Conservation (phyloP, 2,888 invertebrate genomes). For the Drosophila anomalata region DNA sequence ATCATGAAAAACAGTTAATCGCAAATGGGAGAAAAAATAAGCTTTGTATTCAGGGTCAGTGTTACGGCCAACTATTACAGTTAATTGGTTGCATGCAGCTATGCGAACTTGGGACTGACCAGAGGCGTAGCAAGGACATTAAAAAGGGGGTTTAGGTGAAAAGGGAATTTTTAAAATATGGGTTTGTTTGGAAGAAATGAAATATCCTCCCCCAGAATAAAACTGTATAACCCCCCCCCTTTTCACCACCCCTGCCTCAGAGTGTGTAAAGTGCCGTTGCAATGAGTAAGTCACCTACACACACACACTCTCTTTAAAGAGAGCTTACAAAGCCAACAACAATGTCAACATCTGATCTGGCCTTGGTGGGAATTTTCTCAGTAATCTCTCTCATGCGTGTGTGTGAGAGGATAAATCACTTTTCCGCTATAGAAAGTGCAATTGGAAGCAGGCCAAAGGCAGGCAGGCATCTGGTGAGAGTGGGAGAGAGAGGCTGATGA, state of each 20-base stretch:
- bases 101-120: slow-evolving; percentile 41
- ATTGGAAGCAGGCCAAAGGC: slow-evolving; percentile 65
- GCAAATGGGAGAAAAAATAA: neutral
- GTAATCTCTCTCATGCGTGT: neutral
- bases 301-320: neutral
- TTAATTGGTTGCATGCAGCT: slow-evolving; percentile 67
- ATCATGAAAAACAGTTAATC: slow-evolving; percentile 6
- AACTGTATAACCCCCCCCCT: neutral
- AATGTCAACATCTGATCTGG: slow-evolving; percentile 53
- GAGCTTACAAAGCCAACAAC: slow-evolving; percentile 37
- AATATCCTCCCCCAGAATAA: too few relatives aligned
- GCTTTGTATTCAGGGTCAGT: slow-evolving; percentile 48
- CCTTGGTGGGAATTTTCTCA: slow-evolving; percentile 61
- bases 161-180: neutral
- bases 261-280: slow-evolving; percentile 28
- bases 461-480: slow-evolving; percentile 11
- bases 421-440: slow-evolving; percentile 61
- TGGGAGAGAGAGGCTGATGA: slow-evolving; percentile 44
- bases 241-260: neutral
- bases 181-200: neutral
- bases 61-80: slow-evolving; percentile 52
- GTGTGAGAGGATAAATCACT: slow-evolving; percentile 35
- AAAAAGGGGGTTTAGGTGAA: neutral
- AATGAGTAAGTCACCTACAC: slow-evolving; percentile 45
- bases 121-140: neutral